Conservation (phyloP, 2,888 invertebrate species). For the Norana najaformis region DNA sequence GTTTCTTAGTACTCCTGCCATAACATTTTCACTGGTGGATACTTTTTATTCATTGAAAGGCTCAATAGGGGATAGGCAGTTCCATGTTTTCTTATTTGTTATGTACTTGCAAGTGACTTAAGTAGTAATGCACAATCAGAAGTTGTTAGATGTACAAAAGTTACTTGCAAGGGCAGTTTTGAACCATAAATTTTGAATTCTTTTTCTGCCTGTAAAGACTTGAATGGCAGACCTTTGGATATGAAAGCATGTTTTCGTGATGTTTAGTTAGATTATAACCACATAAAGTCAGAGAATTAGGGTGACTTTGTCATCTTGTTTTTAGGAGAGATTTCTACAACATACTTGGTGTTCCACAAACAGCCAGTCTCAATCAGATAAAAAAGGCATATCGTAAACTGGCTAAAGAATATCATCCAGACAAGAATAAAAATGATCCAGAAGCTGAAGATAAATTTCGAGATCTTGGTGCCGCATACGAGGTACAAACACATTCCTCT, state of each 20-base stretch:
- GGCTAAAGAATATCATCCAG: conserved; percentile 96
- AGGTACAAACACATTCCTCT: conserved; percentile 68
- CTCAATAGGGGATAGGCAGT: too few relatives aligned
- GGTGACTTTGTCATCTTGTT: background rate
- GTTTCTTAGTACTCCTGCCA: too few relatives aligned
- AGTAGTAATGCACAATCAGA: background rate
- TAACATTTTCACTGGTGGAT: too few relatives aligned
- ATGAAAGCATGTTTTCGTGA: background rate
- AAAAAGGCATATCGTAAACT: conserved; percentile 94
- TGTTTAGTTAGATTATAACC: background rate
- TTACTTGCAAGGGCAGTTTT: background rate
- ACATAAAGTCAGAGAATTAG: conserved; percentile 1
- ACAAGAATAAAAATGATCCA: conserved; percentile 92
- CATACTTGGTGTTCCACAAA: conserved; percentile 82
- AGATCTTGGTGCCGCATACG: conserved; percentile 93
- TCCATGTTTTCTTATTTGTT: too few relatives aligned
- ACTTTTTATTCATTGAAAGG: too few relatives aligned
- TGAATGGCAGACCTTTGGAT: background rate
- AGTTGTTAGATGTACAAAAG: background rate
- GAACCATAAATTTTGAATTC: background rate
- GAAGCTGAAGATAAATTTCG: conserved; percentile 90
- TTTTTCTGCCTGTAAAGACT: background rate
- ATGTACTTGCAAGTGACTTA: too few relatives aligned
- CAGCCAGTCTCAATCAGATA: conserved; percentile 88
- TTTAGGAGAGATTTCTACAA: conserved; percentile 86